A percentile compares a stretch with the other conserved stretches of the same genome.
These are phyloP conservation scores for Diplodus puntazzo DNA, from an alignment of 2,797 vertebrate genomes.

Conservation along the genomic window DNA sequence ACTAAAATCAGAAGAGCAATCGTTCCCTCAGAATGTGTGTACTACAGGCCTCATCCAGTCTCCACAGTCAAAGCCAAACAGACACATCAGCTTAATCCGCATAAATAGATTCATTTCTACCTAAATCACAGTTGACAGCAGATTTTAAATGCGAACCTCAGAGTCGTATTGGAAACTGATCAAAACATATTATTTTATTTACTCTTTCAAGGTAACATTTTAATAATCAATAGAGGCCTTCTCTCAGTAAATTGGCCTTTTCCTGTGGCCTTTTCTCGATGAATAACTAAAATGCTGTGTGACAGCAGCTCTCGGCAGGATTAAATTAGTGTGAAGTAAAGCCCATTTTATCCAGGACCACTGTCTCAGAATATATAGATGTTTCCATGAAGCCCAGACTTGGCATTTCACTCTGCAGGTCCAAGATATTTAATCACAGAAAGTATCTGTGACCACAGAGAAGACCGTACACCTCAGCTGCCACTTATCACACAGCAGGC, in stretches of 20 bases:
- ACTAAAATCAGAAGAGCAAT: slow-evolving; percentile 9
- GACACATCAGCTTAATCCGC: slow-evolving; percentile 4
- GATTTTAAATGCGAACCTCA: slow-evolving; percentile 21
- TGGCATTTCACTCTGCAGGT: slow-evolving; percentile 64
- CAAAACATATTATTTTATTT: slow-evolving; percentile 43
- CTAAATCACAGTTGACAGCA: slow-evolving; percentile 27
- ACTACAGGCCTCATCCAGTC: neutral
- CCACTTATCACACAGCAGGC: slow-evolving; percentile 2
- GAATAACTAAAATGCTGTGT: slow-evolving; percentile 60
- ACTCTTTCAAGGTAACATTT: slow-evolving; percentile 57
- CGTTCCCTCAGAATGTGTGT: neutral
- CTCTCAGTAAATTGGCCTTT: slow-evolving; percentile 69
- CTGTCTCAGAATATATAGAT: slow-evolving; percentile 56
- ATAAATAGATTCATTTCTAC: slow-evolving; percentile 9
- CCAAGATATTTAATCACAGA: slow-evolving; percentile 51
- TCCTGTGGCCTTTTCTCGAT: slow-evolving; percentile 62
- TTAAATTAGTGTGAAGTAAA: slow-evolving; percentile 67
- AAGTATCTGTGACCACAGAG: slow-evolving; percentile 15
- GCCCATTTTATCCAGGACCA: slow-evolving; percentile 54
- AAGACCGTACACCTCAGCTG: slow-evolving; percentile 16
- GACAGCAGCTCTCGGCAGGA: slow-evolving; percentile 66
- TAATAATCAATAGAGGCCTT: slow-evolving; percentile 59
- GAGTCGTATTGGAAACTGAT: slow-evolving; percentile 28
- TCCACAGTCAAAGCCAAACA: slow-evolving; percentile 12
- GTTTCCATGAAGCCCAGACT: slow-evolving; percentile 39